Evolutionary conservation across 2,113 vertebrate genomes (phyloP).

Genomic region (Galeopterus variegatus): DNA sequence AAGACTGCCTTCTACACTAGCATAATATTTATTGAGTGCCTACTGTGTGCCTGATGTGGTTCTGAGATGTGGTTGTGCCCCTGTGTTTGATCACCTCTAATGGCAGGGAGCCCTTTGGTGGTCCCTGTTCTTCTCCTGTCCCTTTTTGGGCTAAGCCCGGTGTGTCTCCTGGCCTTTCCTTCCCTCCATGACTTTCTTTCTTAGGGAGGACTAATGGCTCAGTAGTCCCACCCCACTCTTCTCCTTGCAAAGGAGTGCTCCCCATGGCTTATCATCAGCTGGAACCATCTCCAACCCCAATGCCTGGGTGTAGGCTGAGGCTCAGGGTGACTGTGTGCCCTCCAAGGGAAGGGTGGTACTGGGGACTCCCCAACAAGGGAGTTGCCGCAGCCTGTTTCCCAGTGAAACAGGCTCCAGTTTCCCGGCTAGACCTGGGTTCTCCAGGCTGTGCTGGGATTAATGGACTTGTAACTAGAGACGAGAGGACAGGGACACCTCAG

Average conservation of each 20-base stretch:
- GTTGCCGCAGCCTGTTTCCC: neutral
- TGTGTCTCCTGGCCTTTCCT: neutral
- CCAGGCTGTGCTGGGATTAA: neutral
- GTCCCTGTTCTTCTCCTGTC: neutral
- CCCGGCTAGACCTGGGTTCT: neutral
- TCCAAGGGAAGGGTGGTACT: neutral
- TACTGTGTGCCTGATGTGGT: neutral
- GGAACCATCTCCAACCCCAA: neutral
- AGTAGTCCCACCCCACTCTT: neutral
- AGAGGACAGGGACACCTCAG: neutral
- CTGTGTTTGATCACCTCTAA: neutral
- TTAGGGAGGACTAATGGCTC: neutral
- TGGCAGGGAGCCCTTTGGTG: neutral
- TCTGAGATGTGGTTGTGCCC: neutral
- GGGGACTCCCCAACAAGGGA: neutral
- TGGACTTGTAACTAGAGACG: neutral
- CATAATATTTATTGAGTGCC: neutral
- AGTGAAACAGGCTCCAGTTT: neutral
- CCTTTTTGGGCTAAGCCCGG: neutral
- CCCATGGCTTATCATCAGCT: neutral
- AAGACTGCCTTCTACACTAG: neutral
- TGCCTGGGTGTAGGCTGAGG: neutral
- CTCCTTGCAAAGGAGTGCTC: neutral
- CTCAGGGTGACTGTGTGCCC: neutral
- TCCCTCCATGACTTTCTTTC: neutral